Conservation (phyloP, 92 coral and sea anemone genomes). For the Montipora capitata region DNA sequence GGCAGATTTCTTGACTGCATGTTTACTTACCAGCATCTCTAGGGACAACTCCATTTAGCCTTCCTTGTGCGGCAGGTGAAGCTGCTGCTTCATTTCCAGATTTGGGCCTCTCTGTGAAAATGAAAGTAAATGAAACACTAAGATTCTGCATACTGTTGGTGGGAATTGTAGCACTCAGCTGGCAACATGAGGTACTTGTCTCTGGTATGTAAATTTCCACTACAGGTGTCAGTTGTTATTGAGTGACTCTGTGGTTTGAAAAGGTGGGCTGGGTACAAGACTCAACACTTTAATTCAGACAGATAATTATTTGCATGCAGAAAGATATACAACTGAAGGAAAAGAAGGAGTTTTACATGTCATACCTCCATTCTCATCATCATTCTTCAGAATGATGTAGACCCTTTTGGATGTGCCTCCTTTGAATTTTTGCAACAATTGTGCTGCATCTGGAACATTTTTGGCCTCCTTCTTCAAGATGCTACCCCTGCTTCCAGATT, state of each 20-base stretch:
- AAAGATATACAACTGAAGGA: neutral
- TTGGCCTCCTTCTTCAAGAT: constrained; percentile 5
- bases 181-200: constrained; percentile 17
- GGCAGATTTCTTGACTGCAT: neutral
- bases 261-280: neutral
- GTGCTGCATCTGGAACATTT: constrained; percentile 13
- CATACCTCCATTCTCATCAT: constrained; percentile 8
- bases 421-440: constrained; percentile 7
- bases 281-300: constrained; percentile 16
- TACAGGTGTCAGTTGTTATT: constrained; percentile 7
- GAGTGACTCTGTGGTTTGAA: constrained; percentile 1
- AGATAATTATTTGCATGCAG: neutral
- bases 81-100: neutral
- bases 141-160: neutral
- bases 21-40: neutral
- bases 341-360: constrained; percentile 15
- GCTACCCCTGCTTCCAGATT: constrained; percentile 12
- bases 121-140: neutral
- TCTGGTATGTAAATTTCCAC: constrained; percentile 3
- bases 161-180: neutral
- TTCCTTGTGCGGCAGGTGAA: neutral
- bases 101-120: neutral
- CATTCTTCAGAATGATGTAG: constrained; percentile 11
- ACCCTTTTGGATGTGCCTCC: constrained; percentile 19
- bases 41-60: neutral